These are phyloP conservation scores for Ectemnius lituratus DNA, from an alignment of 2,888 invertebrate species.

Conservation along the genomic window DNA sequence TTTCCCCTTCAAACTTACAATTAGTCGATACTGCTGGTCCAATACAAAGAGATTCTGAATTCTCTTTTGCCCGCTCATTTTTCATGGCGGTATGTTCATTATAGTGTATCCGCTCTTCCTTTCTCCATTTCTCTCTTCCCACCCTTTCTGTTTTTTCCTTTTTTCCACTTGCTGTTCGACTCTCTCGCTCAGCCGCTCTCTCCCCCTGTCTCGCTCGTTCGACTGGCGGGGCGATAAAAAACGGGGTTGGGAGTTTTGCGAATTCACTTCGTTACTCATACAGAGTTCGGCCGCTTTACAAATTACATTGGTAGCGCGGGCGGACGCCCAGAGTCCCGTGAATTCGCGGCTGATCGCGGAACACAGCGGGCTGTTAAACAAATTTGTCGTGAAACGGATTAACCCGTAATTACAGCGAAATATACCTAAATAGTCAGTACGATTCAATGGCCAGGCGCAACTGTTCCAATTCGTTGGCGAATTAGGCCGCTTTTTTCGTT, in stretches of 20 bases:
- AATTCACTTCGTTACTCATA: slow-evolving; percentile 25
- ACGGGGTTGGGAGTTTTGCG: slow-evolving; percentile 11
- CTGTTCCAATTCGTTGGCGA: slow-evolving; percentile 29
- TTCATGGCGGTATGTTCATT: too few relatives aligned
- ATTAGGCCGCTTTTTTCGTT: slow-evolving; percentile 35
- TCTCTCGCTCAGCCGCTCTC: slow-evolving; percentile 16
- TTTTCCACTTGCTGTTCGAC: background rate
- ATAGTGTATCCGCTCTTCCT: slow-evolving; percentile 18
- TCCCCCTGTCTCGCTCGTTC: background rate
- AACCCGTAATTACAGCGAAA: slow-evolving; percentile 51
- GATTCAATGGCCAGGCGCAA: slow-evolving; percentile 25
- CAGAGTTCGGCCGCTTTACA: slow-evolving; percentile 43
- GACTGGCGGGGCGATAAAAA: slow-evolving; percentile 29
- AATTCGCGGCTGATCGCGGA: slow-evolving; percentile 48
- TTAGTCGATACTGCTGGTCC: too few relatives aligned
- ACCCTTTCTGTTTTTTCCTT: background rate
- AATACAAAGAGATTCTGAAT: too few relatives aligned
- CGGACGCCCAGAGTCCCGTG: slow-evolving; percentile 16
- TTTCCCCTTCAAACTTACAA: too few relatives aligned
- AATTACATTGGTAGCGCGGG: slow-evolving; percentile 48
- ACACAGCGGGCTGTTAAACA: slow-evolving; percentile 39
- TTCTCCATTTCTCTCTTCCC: background rate
- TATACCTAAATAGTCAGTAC: slow-evolving; percentile 45
- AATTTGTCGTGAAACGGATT: slow-evolving; percentile 56
- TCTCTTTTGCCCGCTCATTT: too few relatives aligned